phyloP scores from a whole-genome alignment of 2,888 invertebrate species.

The Brachypalpus laphriformis region DNA sequence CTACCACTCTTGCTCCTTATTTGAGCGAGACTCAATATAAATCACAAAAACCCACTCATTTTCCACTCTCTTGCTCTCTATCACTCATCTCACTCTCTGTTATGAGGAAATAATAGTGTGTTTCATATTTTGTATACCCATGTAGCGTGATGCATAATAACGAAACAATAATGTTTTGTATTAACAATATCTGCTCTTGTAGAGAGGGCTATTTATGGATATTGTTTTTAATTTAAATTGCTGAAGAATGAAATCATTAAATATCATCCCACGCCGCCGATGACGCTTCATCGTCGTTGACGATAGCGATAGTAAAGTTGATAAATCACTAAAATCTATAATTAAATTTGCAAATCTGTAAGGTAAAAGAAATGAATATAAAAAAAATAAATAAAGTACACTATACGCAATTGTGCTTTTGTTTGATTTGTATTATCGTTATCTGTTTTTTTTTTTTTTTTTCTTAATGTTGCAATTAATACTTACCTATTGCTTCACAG shows the following conservation, averaged over 20 bases:
- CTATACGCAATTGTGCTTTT: not conserved
- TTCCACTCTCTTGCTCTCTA: not conserved
- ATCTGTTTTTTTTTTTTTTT: not conserved
- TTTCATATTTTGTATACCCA: not conserved
- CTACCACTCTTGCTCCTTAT: not conserved
- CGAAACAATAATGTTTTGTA: not conserved
- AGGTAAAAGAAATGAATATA: not conserved
- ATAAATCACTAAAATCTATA: not conserved
- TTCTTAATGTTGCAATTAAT: constrained; percentile 13
- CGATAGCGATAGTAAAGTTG: not conserved
- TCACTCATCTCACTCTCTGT: constrained; percentile 4
- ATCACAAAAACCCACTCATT: constrained; percentile 2
- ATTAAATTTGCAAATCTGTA: not conserved
- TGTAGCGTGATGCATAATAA: not conserved
- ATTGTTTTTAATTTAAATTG: constrained; percentile 31
- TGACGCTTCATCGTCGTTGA: not conserved
- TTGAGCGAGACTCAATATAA: not conserved
- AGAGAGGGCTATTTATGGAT: constrained; percentile 53
- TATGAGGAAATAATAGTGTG: constrained; percentile 10
- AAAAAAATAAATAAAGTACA: not conserved
- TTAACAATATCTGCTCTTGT: not conserved
- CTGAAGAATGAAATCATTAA: constrained; percentile 42
- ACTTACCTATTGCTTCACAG: constrained; percentile 7
- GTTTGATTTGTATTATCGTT: constrained; percentile 20
- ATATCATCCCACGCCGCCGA: constrained; percentile 22